Percentiles rank a stretch among this genome's conserved stretches.
Conservation (phyloP, 2,888 invertebrate genomes). For the Pterostichus madidus region DNA sequence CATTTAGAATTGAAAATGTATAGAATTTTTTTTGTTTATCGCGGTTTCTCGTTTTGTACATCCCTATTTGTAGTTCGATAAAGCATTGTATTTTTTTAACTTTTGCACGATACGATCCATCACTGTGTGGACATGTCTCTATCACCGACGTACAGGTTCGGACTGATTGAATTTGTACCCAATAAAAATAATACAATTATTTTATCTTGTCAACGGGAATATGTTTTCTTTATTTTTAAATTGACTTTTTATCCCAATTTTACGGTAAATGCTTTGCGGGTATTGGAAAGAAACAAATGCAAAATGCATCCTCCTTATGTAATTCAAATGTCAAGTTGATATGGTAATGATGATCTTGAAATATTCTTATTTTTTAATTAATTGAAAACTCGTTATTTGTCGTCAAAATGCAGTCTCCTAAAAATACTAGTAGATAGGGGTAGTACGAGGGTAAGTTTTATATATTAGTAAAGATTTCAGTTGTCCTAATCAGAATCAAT, state of each 20-base stretch:
- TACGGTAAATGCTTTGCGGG: background rate
- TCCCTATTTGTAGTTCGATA: conserved; percentile 40
- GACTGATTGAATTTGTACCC: conserved; percentile 29
- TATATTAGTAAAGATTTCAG: too few species aligned
- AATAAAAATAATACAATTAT: conserved; percentile 21
- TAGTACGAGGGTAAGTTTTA: too few species aligned
- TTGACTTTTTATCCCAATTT: background rate
- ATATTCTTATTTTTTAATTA: too few species aligned
- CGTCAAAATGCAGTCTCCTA: too few species aligned
- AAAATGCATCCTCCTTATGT: too few species aligned
- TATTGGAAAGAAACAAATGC: background rate
- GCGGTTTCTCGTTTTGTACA: conserved; percentile 15
- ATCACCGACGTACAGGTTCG: conserved; percentile 16
- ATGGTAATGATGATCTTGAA: too few species aligned
- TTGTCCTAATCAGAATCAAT: too few species aligned
- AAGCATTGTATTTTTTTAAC: conserved; percentile 53
- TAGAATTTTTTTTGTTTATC: conserved; percentile 32
- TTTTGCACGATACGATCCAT: conserved; percentile 45
- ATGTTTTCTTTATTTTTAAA: background rate
- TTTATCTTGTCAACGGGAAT: background rate
- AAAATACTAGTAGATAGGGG: too few species aligned
- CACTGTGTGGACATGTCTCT: conserved; percentile 36
- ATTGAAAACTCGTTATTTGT: too few species aligned
- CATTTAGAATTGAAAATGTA: conserved; percentile 36
- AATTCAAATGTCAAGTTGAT: too few species aligned